Base-by-base conservation (phyloP, 2,113 vertebrate genomes). In the Percina caprodes region DNA sequence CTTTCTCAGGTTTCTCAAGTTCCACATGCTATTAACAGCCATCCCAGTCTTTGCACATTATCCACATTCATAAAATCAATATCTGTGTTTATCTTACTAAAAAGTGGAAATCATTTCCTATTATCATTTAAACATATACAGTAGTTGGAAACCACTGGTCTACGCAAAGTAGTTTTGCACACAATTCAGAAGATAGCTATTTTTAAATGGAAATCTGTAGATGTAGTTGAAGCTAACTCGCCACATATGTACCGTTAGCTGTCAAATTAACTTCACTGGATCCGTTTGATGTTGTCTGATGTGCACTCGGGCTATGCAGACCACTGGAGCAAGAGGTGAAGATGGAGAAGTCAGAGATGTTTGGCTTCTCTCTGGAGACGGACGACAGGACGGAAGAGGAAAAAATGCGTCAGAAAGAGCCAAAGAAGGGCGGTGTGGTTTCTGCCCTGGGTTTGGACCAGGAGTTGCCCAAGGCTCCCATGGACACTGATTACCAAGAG, bases 401-500 rank as follows among this genome's bases (percentile, higher is more conserved):
- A 63, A 91, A 45, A 45, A 5, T 1, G 0, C 54, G 3, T 19
- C 46, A 74, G 21, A 89, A 83, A 74, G 49, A 19, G 0, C 2
- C 1, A 45, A 89, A 58, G 88, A 92, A 49, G 85, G 86, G 7
- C 84, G 90, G 33, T 48, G 52, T 82, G 46, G 63, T 16, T 3
- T 80, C 74, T 46, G 73, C 88, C 10, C 95, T 95, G 52, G 93
- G 95, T 24, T 94, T 93, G 61, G 89, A 94, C 9, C 58, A 83
- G 0, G 93, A 94, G 45, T 70, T 89, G 8, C 92, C 94, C 39
- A 94, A 91, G 68, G 94, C 93, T 3, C 95, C 95, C 26, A 97
- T 97, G 96, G 97, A 98, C 87, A 96, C 96, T 4, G 92, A 96
- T 35, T 96, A 95, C 23, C 94, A 95, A 76, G 95, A 97, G 90